Evolutionary conservation across 1,140 invertebrate genomes (phyloP).

Genomic region (Rhagoletis pomonella): DNA sequence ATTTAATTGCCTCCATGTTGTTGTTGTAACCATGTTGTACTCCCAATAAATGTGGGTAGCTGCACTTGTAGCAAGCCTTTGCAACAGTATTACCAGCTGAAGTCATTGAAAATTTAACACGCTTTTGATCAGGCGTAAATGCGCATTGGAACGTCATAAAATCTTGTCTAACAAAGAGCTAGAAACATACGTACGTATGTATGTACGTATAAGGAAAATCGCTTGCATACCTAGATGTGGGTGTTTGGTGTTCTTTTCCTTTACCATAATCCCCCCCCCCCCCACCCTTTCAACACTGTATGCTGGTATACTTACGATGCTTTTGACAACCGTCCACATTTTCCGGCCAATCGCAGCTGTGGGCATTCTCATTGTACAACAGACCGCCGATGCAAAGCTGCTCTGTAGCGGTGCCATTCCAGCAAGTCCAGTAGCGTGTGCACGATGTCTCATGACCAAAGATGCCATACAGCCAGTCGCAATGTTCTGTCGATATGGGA

Average conservation of each 20-base stretch:
- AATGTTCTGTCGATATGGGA: conserved; percentile 89
- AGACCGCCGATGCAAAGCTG: conserved; percentile 94
- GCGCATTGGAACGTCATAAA: neutral
- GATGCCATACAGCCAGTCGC: conserved; percentile 94
- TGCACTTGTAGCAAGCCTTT: neutral
- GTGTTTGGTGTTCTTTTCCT: too few species aligned
- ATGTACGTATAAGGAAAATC: too few species aligned
- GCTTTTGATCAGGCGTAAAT: neutral
- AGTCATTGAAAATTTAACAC: neutral
- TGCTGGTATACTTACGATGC: conserved; percentile 84
- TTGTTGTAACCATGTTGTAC: neutral
- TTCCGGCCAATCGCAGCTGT: conserved; percentile 95
- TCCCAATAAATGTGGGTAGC: neutral
- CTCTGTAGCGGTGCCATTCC: conserved; percentile 94
- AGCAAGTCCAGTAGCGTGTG: conserved; percentile 95
- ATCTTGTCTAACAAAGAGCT: neutral
- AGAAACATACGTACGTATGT: neutral
- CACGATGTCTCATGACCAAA: conserved; percentile 95
- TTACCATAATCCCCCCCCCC: neutral
- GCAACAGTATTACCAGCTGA: neutral
- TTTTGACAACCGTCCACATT: conserved; percentile 92
- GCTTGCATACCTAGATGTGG: too few species aligned
- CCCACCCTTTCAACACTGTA: neutral
- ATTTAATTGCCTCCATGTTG: neutral
- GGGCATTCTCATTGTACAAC: conserved; percentile 91